Evolutionary conservation across 2,888 invertebrate genomes (phyloP), one percentile per base, ranked within the genome.

Genomic region (Crematogaster levior): DNA sequence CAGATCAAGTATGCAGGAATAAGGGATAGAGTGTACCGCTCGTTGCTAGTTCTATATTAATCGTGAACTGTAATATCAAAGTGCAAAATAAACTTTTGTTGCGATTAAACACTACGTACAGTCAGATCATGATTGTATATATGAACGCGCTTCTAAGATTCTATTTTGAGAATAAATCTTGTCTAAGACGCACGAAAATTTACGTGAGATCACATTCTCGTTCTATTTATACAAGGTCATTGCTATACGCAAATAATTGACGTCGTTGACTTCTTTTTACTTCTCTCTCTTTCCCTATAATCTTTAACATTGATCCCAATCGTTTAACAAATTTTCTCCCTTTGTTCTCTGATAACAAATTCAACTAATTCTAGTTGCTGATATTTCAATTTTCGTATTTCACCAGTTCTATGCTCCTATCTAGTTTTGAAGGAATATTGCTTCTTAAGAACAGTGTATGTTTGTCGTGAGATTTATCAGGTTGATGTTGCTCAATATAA

Each of bases 151-250:
- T 79, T 82, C 65, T 63, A 60, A 30, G 51, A 30, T 86, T 65
- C 89, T 89, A 86, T 89, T 89, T 89, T 84, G 60, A 80, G 82
- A 84, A 53, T 74, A 66, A 85, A 86, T 21, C 77, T 83, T 74
- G 84, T 86, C 86, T 87, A 82, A 81, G 74, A 46, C 56, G 70
- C 46, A 46, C 53, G 21, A 70, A 81, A 83, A 85, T 84, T 83
- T 80, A 82, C 83, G 81, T 15, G 74, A 65, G 40, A 30, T 53
- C 79, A 48, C 74, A 83, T 87, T 85, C 85, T 81, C 68, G 85
- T 83, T 84, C 75, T n/a, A 77, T 43, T 80, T 82, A n/a, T 43
- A 60, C 83, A 72, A 85, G 81, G 74, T 77, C 82, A 63, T n/a
- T 58, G 10, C 51, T 79, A 34, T 21, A 24, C 53, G 72, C 27